Evolutionary conservation across 2,888 invertebrate species (phyloP).

Genomic region (Nymphalis urticae): DNA sequence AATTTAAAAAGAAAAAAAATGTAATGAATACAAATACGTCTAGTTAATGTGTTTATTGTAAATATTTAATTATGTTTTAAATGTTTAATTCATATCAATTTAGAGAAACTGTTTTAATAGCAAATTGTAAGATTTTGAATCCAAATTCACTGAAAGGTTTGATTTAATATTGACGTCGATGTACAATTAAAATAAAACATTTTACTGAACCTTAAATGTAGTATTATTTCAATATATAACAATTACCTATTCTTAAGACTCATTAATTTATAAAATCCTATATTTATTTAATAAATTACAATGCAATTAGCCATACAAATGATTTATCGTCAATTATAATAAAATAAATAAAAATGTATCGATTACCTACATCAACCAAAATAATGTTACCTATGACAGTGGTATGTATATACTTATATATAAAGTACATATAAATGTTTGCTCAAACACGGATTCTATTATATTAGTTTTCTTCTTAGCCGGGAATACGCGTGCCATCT

Average conservation of each 20-base stretch:
- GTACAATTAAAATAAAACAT: constrained; percentile 78
- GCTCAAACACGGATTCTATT: no score
- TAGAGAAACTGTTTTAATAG: constrained; percentile 76
- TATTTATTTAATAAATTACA: no score
- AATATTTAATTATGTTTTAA: constrained; percentile 76
- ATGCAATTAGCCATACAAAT: no score
- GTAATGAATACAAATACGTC: constrained; percentile 16
- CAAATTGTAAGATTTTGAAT: constrained; percentile 72
- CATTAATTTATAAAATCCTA: not conserved
- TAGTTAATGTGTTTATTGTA: constrained; percentile 52
- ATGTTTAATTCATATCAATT: constrained; percentile 79
- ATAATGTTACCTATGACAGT: no score
- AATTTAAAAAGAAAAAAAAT: constrained; percentile 14
- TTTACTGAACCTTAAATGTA: constrained; percentile 52
- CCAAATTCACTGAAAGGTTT: constrained; percentile 69
- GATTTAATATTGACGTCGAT: constrained; percentile 69
- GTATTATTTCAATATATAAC: constrained; percentile 19
- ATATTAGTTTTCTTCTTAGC: no score
- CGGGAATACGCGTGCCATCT: no score
- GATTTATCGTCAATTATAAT: no score
- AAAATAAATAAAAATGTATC: no score
- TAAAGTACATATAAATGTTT: no score
- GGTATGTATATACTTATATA: no score
- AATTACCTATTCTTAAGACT: no score
- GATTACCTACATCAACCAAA: no score